Evolutionary conservation across 2,113 vertebrate genomes (phyloP).

Genomic region (Oncorhynchus masou): DNA sequence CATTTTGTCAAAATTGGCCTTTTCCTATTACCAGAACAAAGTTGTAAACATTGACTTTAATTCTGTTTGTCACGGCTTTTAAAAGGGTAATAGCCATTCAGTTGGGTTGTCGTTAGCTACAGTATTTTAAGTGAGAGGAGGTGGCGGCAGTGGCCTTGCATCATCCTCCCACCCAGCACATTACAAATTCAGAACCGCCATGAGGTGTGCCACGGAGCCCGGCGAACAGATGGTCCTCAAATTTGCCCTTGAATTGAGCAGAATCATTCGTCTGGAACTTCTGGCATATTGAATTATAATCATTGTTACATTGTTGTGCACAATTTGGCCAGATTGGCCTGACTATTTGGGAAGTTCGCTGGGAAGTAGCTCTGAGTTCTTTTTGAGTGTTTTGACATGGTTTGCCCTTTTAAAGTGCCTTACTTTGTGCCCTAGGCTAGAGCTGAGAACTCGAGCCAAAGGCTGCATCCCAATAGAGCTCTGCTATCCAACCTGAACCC

Average conservation of each 20-base stretch:
- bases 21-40: too few relatives aligned
- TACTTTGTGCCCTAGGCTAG: too few relatives aligned
- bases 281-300: conserved; percentile 31
- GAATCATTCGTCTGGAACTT: conserved; percentile 20
- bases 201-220: conserved; percentile 24
- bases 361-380: not conserved
- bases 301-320: conserved; percentile 24
- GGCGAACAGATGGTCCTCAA: conserved; percentile 64
- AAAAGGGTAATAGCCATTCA: not conserved
- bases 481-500: too few relatives aligned
- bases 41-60: too few relatives aligned
- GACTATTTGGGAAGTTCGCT: conserved; percentile 21
- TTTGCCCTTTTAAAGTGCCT: too few relatives aligned
- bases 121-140: too few relatives aligned
- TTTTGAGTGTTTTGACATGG: too few relatives aligned
- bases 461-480: too few relatives aligned
- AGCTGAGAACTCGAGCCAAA: too few relatives aligned
- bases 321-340: conserved; percentile 1
- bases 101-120: not conserved
- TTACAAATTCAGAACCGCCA: conserved; percentile 54
- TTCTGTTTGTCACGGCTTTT: not conserved
- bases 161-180: not conserved
- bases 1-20: too few relatives aligned
- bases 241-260: conserved; percentile 58
- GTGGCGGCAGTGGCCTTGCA: not conserved